phyloP scores from a whole-genome alignment of 2,888 invertebrate genomes.

The Strigamia transsilvanica region DNA sequence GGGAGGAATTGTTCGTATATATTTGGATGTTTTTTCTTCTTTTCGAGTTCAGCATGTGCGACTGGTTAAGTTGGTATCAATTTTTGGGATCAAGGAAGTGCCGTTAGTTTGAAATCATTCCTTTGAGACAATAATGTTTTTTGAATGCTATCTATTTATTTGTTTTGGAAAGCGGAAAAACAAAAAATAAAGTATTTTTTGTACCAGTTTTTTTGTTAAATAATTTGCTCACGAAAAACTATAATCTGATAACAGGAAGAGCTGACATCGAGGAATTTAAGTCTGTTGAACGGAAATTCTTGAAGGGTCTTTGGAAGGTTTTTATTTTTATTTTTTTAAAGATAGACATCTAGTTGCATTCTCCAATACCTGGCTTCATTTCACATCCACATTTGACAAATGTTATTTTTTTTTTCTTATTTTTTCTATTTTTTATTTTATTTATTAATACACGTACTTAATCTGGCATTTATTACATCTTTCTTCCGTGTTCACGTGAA shows the following conservation, averaged over 20 bases:
- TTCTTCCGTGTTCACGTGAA: neutral
- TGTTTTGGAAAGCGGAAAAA: neutral
- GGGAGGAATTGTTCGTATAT: neutral
- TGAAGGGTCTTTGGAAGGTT: neutral
- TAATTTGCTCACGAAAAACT: slow-evolving; percentile 13
- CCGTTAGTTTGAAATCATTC: neutral
- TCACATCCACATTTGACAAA: neutral
- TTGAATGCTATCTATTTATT: neutral
- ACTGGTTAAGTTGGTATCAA: neutral
- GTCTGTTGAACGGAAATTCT: slow-evolving; percentile 36
- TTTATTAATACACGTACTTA: neutral
- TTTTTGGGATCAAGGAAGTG: neutral
- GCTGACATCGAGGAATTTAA: slow-evolving; percentile 19
- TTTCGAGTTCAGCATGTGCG: neutral
- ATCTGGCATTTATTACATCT: slow-evolving; percentile 10
- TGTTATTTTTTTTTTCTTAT: neutral
- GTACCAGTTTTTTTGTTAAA: neutral
- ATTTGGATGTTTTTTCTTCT: neutral
- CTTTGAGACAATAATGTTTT: neutral
- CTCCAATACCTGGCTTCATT: neutral
- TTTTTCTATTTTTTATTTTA: neutral
- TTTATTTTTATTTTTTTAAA: neutral
- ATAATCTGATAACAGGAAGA: slow-evolving; percentile 37
- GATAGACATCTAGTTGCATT: neutral
- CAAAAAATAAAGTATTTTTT: neutral